Percentiles rank a stretch among this genome's conserved stretches.
Conservation (phyloP, 2,797 vertebrate species). For the Danio tinwini region DNA sequence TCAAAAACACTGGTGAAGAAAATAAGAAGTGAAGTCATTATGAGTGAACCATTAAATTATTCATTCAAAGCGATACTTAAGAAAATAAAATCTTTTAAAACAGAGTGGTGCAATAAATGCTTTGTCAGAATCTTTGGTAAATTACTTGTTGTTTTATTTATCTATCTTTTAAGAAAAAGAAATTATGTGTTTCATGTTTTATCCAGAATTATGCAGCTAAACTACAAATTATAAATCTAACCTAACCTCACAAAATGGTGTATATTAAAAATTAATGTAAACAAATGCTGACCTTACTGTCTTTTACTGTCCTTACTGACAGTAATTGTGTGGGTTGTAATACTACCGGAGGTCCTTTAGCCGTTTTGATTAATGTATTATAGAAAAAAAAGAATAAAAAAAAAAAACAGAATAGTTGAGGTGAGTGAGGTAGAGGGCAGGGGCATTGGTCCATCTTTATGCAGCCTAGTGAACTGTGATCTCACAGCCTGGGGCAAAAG, state of each 20-base stretch:
- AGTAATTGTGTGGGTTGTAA: not conserved
- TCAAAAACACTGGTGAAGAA: no score
- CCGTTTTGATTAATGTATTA: not conserved
- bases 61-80: no score
- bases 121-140: no score
- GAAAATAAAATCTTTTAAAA: no score
- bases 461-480: constrained; percentile 27
- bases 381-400: not conserved
- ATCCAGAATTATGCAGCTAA: no score
- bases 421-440: not conserved
- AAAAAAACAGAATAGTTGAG: not conserved
- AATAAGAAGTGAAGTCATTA: no score
- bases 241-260: not conserved
- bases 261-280: not conserved
- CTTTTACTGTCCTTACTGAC: not conserved
- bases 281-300: no score
- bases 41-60: no score
- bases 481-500: constrained; percentile 10
- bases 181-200: no score
- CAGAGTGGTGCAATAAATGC: no score
- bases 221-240: not conserved
- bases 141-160: no score
- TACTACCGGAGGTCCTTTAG: not conserved
- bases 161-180: no score
- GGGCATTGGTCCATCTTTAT: not conserved